Conservation (phyloP, 2,113 vertebrate genomes). For the Amphiprion ocellaris region DNA sequence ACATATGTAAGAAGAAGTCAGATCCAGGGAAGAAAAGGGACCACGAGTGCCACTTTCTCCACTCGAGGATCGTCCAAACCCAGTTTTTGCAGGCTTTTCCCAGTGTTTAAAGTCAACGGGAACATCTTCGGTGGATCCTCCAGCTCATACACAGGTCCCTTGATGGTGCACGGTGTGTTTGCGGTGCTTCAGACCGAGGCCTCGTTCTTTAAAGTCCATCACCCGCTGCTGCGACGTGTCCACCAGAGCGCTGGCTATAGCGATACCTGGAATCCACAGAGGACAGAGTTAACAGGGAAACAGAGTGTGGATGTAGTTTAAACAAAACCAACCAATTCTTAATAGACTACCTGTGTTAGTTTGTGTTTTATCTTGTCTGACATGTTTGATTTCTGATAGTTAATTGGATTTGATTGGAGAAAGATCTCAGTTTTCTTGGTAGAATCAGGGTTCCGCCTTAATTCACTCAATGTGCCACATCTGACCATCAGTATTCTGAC, state of each 20-base stretch:
- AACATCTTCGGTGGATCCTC: neutral
- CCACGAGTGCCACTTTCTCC: neutral
- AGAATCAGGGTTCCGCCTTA: too few relatives aligned
- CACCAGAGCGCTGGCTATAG: slow-evolving; percentile 92
- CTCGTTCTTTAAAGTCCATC: slow-evolving; percentile 91
- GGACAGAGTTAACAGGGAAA: neutral
- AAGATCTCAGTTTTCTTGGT: too few relatives aligned
- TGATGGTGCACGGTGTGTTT: slow-evolving; percentile 91
- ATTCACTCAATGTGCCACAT: too few relatives aligned
- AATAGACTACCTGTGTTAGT: too few relatives aligned
- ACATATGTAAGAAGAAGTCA: neutral
- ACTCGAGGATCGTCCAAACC: neutral
- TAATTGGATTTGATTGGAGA: too few relatives aligned
- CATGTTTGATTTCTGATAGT: too few relatives aligned
- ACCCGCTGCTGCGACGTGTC: slow-evolving; percentile 92
- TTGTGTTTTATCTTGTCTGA: too few relatives aligned
- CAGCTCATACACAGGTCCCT: slow-evolving; percentile 92
- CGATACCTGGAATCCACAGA: slow-evolving; percentile 85
- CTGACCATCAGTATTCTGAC: too few relatives aligned
- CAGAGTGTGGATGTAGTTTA: neutral
- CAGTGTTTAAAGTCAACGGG: neutral
- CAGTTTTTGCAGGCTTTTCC: neutral
- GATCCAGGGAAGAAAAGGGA: neutral
- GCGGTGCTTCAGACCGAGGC: slow-evolving; percentile 89
- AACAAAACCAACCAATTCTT: too few relatives aligned